These are phyloP conservation scores for Molanna angustata DNA, from an alignment of 2,888 invertebrate genomes.

Conservation along the genomic window DNA sequence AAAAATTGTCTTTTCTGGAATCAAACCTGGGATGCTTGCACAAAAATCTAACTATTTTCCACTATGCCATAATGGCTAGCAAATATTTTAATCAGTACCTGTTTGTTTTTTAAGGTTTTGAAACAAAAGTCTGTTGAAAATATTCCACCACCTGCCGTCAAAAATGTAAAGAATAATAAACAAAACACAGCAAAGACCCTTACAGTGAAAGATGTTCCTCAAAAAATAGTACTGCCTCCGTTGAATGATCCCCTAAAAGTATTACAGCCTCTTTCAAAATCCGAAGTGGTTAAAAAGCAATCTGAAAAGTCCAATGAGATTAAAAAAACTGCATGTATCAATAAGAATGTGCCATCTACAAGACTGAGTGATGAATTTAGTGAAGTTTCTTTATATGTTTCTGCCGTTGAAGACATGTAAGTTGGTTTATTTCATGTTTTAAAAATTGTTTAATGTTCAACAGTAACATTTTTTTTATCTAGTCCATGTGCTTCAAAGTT, in stretches of 20 bases:
- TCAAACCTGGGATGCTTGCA: no score
- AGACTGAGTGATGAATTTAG: constrained; percentile 67
- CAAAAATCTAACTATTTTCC: no score
- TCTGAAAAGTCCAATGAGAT: constrained; percentile 37
- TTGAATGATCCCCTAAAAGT: constrained; percentile 12
- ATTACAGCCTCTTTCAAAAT: neutral
- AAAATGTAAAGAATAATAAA: constrained; percentile 27
- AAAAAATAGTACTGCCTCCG: constrained; percentile 14
- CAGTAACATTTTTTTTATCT: neutral
- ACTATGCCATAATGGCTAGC: no score
- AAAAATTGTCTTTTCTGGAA: no score
- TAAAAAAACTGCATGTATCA: constrained; percentile 31
- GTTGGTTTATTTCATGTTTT: constrained; percentile 34
- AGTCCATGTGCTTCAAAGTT: no score
- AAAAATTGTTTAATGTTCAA: neutral
- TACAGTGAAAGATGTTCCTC: constrained; percentile 4
- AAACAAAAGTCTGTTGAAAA: constrained; percentile 45
- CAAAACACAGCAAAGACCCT: constrained; percentile 8
- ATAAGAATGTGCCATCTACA: constrained; percentile 46
- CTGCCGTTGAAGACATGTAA: constrained; percentile 73
- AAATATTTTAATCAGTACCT: no score
- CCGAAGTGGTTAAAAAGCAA: constrained; percentile 40
- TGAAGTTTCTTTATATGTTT: constrained; percentile 73
- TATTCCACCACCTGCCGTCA: constrained; percentile 38
- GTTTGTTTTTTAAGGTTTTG: constrained; percentile 33